Base-by-base conservation (phyloP, 1,140 invertebrate genomes). In the Pseudoatta argentina region DNA sequence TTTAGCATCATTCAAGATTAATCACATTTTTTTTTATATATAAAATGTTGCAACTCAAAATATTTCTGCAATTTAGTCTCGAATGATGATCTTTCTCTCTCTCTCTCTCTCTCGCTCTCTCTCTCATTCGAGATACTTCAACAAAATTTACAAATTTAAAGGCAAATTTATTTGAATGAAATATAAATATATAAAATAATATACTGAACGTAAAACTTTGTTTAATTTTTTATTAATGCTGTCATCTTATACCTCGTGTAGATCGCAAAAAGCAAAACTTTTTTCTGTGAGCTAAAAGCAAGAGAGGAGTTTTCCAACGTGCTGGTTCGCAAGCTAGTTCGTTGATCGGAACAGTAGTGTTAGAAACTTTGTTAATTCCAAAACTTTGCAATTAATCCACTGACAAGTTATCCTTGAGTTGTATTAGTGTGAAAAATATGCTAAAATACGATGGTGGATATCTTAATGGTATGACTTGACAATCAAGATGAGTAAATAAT, bases 301-400 rank as follows among this genome's bases (percentile, higher is more conserved):
- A 4, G 14, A 82, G 44, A 57, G 24, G 44, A 73, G 39, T 48
- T 73, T 79, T 34, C 39, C 57, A 44, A 57, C 55, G 55, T 48
- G 63, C 8, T 34, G 16, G 24, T 61, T 75, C 55, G 55, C 55
- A 24, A 48, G 63, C 27, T 61, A 57, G 53, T 75, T 83, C 79
- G 71, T 75, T 61, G 55, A 83, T 83, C 75, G 72, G 24, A 30
- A 44, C 55, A 44, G 21, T 61, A 63, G 30, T 30, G 79, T 57
- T 39, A 57, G 59, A 55, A 85, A 87, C 71, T 86, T 87, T 71
- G 72, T 51, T 67, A 75, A 67, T 75, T 67, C 30, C 55, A 73
- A 77, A 87, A 87, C 81, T 87, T 87, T 55, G 73, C 77, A 87
- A 87, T 87, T 87, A 87, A 85, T 85, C 81, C 73, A n/a, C 27